Base-by-base conservation (phyloP, 64 coral and sea anemone genomes). In the Acropora yongei region DNA sequence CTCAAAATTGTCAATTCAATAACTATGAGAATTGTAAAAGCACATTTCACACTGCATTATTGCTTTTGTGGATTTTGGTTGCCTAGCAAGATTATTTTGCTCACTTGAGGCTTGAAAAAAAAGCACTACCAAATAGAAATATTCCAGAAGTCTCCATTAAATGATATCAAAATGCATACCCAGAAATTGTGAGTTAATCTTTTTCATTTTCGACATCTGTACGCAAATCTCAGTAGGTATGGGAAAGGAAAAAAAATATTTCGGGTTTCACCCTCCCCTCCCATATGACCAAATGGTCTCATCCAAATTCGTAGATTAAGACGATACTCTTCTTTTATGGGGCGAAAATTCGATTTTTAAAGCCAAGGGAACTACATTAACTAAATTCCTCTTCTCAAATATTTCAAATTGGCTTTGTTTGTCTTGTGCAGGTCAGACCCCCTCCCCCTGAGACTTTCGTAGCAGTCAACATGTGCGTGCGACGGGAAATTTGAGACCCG, bases 401-500 rank as follows among this genome's bases (percentile, higher is more conserved):
- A 2, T 55, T 55, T 55, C 41, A 42, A 13, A 16, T 48, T 48
- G 11, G 10, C 45, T 78, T 16, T 3, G 5, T 78, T 48, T 13
- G 43, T 18, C 6, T 4, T 44, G 6, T 10, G 10, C 5, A 3
- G 43, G 43, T 19, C 7, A 2, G 47, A 1, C 17, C 44, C 61
- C 61, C 14, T 18, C 65, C 61, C 61, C 51, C 44, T 17, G 61
- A 45, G 43, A 85, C 2, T 67, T 48, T 47, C 60, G 57, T 8
- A 6, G 78, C 43, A 41, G 51, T 46, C 2, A 2, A 66, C 65
- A 83, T 68, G 44, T 68, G 80, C 80, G 55, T 68, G 80, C 80
- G 55, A 82, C 17, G 6, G 14, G 80, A 68, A 83, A 68, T 63
- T 8, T 18, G 80, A 83, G 68, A 83, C 80, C 80, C 42, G 12